A percentile compares a stretch with the other conserved stretches of the same genome.
Evolutionary conservation across 2,113 vertebrate genomes (phyloP).

Genomic region (Epinephelus fuscoguttatus): DNA sequence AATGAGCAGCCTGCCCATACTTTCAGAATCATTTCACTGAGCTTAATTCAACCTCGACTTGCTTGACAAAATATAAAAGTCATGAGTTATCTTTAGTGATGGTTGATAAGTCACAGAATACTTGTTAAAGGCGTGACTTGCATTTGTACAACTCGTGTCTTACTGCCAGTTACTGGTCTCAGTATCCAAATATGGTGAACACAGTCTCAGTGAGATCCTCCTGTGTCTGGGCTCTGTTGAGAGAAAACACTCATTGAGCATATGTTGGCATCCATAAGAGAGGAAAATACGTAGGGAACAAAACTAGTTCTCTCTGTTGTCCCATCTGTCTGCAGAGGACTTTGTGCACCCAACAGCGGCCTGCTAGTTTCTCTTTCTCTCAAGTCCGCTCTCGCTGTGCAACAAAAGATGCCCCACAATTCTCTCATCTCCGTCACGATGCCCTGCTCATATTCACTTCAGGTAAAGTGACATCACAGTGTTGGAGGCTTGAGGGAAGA

Average conservation of each 20-base stretch:
- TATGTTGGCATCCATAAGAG: slow-evolving; percentile 73
- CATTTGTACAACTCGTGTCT: slow-evolving; percentile 10
- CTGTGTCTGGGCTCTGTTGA: slow-evolving; percentile 57
- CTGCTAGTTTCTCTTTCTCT: slow-evolving; percentile 63
- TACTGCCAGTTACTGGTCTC: slow-evolving; percentile 33
- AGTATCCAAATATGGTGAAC: slow-evolving; percentile 41
- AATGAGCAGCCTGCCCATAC: slow-evolving; percentile 22
- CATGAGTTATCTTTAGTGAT: background rate
- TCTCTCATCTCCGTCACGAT: slow-evolving; percentile 61
- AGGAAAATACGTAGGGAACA: slow-evolving; percentile 72
- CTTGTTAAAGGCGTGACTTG: background rate
- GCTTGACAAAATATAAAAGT: slow-evolving; percentile 44
- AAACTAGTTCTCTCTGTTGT: slow-evolving; percentile 71
- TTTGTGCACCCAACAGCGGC: slow-evolving; percentile 64
- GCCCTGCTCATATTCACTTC: slow-evolving; percentile 33
- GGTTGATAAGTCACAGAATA: slow-evolving; percentile 24
- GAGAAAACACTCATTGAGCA: slow-evolving; percentile 69
- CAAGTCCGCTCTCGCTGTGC: slow-evolving; percentile 71
- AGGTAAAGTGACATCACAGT: slow-evolving; percentile 57
- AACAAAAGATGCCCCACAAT: slow-evolving; percentile 63
- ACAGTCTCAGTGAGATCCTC: slow-evolving; percentile 50
- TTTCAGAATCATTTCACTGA: slow-evolving; percentile 29
- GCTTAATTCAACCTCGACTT: slow-evolving; percentile 19
- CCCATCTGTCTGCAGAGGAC: slow-evolving; percentile 81
- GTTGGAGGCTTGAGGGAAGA: slow-evolving; percentile 36